A percentile compares a stretch with the other conserved stretches of the same genome.
Conservation (phyloP, 2,888 invertebrate genomes). For the Camponotus fellah region DNA sequence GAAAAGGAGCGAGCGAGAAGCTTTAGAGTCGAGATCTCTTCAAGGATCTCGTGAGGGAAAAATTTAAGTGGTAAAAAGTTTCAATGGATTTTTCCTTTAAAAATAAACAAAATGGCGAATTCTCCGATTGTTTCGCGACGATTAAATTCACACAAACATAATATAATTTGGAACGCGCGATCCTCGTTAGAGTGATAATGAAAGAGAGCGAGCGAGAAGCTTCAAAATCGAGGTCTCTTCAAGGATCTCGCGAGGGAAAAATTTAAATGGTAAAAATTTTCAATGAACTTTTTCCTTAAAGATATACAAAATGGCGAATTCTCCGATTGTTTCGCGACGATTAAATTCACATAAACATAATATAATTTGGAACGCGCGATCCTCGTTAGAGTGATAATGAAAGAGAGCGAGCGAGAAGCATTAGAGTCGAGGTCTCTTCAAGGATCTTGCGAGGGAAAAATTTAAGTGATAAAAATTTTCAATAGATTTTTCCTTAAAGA, state of each 20-base stretch:
- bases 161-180: slow-evolving; percentile 62
- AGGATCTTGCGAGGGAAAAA: slow-evolving; percentile 5
- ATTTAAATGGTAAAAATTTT: slow-evolving; percentile 9
- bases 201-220: slow-evolving; percentile 62
- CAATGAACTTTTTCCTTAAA: neutral
- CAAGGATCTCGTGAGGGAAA: slow-evolving; percentile 25
- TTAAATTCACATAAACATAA: slow-evolving; percentile 35
- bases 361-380: slow-evolving; percentile 74
- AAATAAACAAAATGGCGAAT: neutral
- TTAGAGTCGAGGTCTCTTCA: slow-evolving; percentile 50
- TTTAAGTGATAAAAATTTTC: slow-evolving; percentile 9
- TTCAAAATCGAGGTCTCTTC: slow-evolving; percentile 49
- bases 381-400: slow-evolving; percentile 72
- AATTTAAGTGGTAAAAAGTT: slow-evolving; percentile 23
- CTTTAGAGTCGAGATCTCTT: slow-evolving; percentile 52
- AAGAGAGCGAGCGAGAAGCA: slow-evolving; percentile 60
- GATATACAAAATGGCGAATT: neutral
- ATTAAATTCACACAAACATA: too few relatives aligned
- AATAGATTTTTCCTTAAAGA: neutral
- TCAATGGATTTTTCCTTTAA: neutral
- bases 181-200: slow-evolving; percentile 73
- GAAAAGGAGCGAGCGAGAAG: slow-evolving; percentile 63
- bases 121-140: too few relatives aligned
- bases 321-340: neutral
- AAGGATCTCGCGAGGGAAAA: slow-evolving; percentile 18